phyloP scores from a whole-genome alignment of 2,113 vertebrate genomes.

The Bufo bufo region DNA sequence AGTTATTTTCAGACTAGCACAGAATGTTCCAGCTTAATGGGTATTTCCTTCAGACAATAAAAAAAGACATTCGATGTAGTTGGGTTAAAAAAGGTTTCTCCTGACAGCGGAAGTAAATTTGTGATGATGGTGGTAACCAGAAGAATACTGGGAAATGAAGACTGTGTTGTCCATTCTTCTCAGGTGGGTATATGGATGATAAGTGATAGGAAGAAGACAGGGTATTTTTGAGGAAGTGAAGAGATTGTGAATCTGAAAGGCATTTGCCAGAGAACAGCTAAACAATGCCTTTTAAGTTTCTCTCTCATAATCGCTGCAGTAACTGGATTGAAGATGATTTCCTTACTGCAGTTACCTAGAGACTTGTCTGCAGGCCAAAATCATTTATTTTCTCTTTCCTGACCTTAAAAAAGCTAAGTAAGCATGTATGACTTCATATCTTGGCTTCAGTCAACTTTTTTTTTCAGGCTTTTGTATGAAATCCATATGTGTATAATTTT shows the following conservation, averaged over 20 bases:
- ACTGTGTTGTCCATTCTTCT: constrained; percentile 58
- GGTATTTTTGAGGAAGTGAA: constrained; percentile 45
- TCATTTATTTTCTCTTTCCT: constrained; percentile 11
- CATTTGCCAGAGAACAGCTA: constrained; percentile 10
- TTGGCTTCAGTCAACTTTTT: constrained; percentile 16
- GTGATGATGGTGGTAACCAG: constrained; percentile 21
- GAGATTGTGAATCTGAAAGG: constrained; percentile 40
- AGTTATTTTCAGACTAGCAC: constrained; percentile 25
- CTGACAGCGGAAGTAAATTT: constrained; percentile 60
- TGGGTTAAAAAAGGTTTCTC: neutral
- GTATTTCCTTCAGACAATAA: constrained; percentile 61
- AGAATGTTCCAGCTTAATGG: constrained; percentile 58
- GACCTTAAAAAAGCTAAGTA: constrained; percentile 27
- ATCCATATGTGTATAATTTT: neutral
- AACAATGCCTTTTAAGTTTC: neutral
- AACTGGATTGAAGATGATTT: neutral
- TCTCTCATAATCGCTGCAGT: neutral
- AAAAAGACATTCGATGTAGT: constrained; percentile 40
- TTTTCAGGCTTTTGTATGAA: neutral
- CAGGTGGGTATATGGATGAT: constrained; percentile 59
- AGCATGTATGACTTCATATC: constrained; percentile 37
- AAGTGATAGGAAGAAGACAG: constrained; percentile 26
- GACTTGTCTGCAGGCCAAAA: constrained; percentile 7
- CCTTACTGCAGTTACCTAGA: constrained; percentile 7
- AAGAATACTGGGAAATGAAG: constrained; percentile 64